Conservation (phyloP, 2,888 invertebrate genomes). For the Diarsia rubi region DNA sequence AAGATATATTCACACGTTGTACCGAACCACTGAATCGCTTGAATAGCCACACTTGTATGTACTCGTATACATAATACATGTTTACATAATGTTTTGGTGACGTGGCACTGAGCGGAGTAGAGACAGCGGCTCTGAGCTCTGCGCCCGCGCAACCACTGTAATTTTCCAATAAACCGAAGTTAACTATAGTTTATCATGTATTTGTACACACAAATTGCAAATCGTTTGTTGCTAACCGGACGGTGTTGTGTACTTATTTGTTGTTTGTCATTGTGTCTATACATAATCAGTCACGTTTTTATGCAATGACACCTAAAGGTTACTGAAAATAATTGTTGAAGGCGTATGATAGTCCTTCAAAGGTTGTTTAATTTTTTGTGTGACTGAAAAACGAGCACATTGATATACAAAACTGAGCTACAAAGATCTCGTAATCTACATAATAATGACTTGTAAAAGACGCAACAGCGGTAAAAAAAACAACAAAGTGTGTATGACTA, state of each 20-base stretch:
- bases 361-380: neutral
- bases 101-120: slow-evolving; percentile 54
- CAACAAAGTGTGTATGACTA: slow-evolving; percentile 41
- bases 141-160: slow-evolving; percentile 64
- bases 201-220: slow-evolving; percentile 58
- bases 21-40: slow-evolving; percentile 46
- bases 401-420: neutral
- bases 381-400: neutral
- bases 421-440: neutral
- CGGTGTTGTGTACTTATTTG: slow-evolving; percentile 18
- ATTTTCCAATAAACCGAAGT: slow-evolving; percentile 74
- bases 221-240: slow-evolving; percentile 59
- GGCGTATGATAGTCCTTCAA: neutral
- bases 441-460: neutral
- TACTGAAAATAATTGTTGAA: neutral
- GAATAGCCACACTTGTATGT: slow-evolving; percentile 48
- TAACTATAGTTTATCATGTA: slow-evolving; percentile 58
- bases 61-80: slow-evolving; percentile 57
- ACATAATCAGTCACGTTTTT: slow-evolving; percentile 31
- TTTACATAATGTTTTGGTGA: slow-evolving; percentile 67
- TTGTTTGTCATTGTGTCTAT: slow-evolving; percentile 27
- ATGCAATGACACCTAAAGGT: slow-evolving; percentile 23
- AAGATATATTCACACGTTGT: slow-evolving; percentile 63
- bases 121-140: slow-evolving; percentile 59
- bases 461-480: slow-evolving; percentile 13